A percentile compares a stretch with the other conserved stretches of the same genome.
Evolutionary conservation across 2,113 vertebrate genomes (phyloP).

Genomic region (Isurus oxyrinchus): DNA sequence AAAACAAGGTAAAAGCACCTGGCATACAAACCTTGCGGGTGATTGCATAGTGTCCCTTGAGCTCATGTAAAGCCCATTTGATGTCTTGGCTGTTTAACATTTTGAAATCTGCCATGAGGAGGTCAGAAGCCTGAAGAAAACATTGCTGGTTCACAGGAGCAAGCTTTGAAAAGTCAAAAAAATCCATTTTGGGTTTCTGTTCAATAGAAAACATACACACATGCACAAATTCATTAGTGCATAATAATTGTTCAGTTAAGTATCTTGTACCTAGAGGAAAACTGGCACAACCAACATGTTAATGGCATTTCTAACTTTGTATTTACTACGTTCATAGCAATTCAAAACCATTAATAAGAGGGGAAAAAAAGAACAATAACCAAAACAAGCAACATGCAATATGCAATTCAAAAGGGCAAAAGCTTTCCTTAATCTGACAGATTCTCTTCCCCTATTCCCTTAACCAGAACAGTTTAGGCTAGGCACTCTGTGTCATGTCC

Average conservation of each 20-base stretch:
- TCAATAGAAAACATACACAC: conserved; percentile 5
- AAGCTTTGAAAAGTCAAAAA: conserved; percentile 80
- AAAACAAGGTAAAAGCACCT: neutral
- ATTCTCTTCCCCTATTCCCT: neutral
- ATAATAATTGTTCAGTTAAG: neutral
- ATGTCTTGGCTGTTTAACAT: conserved; percentile 96
- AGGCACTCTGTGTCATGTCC: neutral
- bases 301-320: neutral
- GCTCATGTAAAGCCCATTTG: conserved; percentile 88
- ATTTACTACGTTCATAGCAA: neutral
- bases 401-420: neutral
- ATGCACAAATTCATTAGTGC: neutral
- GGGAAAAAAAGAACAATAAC: neutral
- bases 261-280: neutral
- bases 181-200: conserved; percentile 73
- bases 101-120: conserved; percentile 92
- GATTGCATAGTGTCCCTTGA: conserved; percentile 99
- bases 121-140: conserved; percentile 82
- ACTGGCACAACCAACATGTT: conserved; percentile 9
- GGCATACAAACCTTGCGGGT: conserved; percentile 76
- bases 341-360: neutral
- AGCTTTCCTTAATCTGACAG: neutral
- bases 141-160: conserved; percentile 68
- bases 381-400: neutral
- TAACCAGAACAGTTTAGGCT: neutral